phyloP scores from a whole-genome alignment of 2,888 invertebrate genomes.

The Xanthorhoe designata region DNA sequence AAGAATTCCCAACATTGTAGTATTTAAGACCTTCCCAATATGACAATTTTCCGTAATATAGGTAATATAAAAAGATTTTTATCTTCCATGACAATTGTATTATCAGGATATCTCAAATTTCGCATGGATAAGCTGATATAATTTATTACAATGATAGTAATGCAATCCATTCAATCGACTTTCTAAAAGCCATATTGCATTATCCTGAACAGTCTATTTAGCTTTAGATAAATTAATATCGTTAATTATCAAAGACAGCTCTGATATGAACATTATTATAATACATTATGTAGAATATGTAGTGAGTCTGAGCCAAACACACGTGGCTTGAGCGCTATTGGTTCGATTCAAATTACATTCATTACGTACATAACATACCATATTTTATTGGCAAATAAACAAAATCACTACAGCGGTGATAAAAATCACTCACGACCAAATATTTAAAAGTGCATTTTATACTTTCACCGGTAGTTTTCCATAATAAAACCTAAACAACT shows the following conservation, averaged over 20 bases:
- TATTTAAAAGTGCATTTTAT: conserved; percentile 2
- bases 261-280: conserved; percentile 26
- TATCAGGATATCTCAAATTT: background rate
- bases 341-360: conserved; percentile 17
- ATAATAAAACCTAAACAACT: background rate
- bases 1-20: background rate
- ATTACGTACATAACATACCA: conserved; percentile 24
- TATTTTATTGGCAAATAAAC: conserved; percentile 29
- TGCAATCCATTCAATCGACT: conserved; percentile 9
- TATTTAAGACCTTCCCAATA: background rate
- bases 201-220: background rate
- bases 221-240: background rate
- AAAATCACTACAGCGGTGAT: conserved; percentile 8
- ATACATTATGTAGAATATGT: background rate
- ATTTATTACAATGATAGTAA: background rate
- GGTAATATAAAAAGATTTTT: background rate
- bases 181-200: conserved; percentile 15
- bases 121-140: background rate
- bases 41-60: background rate
- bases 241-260: background rate
- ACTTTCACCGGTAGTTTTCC: conserved; percentile 16
- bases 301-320: conserved; percentile 36
- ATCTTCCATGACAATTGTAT: background rate
- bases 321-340: conserved; percentile 34
- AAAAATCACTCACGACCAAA: conserved; percentile 1